Evolutionary conservation across 2,888 invertebrate genomes (phyloP).

Genomic region (Oxystoma pomonae): DNA sequence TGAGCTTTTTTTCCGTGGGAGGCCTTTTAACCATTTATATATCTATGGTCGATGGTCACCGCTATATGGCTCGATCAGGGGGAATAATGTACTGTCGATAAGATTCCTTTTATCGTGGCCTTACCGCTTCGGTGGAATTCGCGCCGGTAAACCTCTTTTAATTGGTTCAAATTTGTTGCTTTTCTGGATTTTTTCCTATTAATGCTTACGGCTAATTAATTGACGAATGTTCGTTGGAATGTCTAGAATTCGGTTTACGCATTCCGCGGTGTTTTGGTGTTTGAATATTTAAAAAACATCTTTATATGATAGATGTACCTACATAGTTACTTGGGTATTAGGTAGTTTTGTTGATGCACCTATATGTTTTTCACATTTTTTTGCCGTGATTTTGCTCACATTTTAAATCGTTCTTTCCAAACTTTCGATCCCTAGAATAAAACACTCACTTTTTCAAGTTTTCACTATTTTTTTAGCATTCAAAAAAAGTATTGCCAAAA

Average conservation of each 20-base stretch:
- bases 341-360: too few species aligned
- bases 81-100: conserved; percentile 36
- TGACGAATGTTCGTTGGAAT: background rate
- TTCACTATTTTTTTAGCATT: too few species aligned
- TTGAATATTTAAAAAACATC: background rate
- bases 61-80: conserved; percentile 29
- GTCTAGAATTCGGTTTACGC: background rate
- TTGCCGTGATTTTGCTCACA: too few species aligned
- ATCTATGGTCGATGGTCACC: conserved; percentile 35
- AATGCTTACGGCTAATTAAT: conserved; percentile 4
- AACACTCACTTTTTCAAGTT: too few species aligned
- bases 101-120: conserved; percentile 37
- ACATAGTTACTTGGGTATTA: too few species aligned
- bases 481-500: too few species aligned
- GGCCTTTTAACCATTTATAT: too few species aligned
- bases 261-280: background rate
- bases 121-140: conserved; percentile 37
- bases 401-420: too few species aligned
- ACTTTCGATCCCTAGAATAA: too few species aligned
- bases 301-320: too few species aligned
- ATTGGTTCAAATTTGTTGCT: conserved; percentile 38
- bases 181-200: conserved; percentile 24
- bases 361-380: too few species aligned
- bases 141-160: conserved; percentile 27
- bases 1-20: too few species aligned